These are phyloP conservation scores for Nymphalis c-album DNA, from an alignment of 2,888 invertebrate species.

Conservation along the genomic window DNA sequence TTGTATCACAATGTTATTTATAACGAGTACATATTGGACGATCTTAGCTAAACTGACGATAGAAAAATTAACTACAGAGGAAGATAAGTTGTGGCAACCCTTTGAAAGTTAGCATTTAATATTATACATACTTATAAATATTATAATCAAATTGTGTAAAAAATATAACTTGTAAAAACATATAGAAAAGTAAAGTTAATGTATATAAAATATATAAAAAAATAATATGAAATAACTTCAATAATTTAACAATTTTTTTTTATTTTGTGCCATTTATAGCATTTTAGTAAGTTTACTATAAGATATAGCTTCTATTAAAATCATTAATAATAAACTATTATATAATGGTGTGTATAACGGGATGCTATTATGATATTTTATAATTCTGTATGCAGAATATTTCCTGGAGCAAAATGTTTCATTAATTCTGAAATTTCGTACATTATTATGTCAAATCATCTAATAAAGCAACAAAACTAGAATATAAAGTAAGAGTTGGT, in stretches of 20 bases:
- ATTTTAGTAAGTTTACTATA: slow-evolving; percentile 14
- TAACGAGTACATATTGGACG: too few relatives aligned
- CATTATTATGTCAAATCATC: too few relatives aligned
- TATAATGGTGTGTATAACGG: background rate
- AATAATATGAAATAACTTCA: background rate
- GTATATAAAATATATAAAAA: background rate
- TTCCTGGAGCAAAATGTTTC: too few relatives aligned
- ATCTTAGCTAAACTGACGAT: too few relatives aligned
- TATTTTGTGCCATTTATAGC: slow-evolving; percentile 28
- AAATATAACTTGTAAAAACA: slow-evolving; percentile 5
- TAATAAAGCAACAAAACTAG: too few relatives aligned
- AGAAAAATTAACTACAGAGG: too few relatives aligned
- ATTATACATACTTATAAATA: too few relatives aligned
- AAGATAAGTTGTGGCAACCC: too few relatives aligned
- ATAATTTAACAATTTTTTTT: background rate
- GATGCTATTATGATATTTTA: background rate
- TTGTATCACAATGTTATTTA: too few relatives aligned
- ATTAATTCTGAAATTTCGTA: too few relatives aligned
- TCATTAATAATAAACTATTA: background rate
- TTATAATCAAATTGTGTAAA: background rate
- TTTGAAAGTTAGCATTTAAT: background rate
- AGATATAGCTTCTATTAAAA: background rate
- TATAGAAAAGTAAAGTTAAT: background rate
- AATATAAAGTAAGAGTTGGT: too few relatives aligned
- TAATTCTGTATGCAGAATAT: too few relatives aligned